Conservation (phyloP, 2,113 vertebrate species). For the Coryphaenoides rupestris region DNA sequence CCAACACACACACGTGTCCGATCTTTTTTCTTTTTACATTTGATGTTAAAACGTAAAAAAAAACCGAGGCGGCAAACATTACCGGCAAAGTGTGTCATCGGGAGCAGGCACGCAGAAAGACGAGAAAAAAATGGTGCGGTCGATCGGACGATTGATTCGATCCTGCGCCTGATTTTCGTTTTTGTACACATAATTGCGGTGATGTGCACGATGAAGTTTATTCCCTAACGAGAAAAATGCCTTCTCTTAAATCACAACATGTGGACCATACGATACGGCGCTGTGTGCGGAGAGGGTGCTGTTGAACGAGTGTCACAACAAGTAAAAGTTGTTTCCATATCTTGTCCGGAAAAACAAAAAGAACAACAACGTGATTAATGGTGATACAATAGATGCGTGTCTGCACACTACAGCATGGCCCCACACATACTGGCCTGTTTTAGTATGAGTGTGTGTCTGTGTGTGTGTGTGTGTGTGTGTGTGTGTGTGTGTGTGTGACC, state of each 20-base stretch:
- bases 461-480: too few species aligned
- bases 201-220: conserved; percentile 47
- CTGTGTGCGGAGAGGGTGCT: too few species aligned
- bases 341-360: conserved; percentile 22
- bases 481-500: not conserved
- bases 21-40: too few species aligned
- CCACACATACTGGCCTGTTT: too few species aligned
- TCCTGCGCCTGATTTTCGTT: conserved; percentile 45
- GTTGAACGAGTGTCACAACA: too few species aligned
- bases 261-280: conserved; percentile 22
- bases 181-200: conserved; percentile 39
- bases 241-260: conserved; percentile 42
- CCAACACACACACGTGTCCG: conserved; percentile 35
- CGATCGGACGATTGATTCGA: conserved; percentile 44
- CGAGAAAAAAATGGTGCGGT: too few species aligned
- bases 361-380: not conserved
- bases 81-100: conserved; percentile 25
- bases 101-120: conserved; percentile 45
- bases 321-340: too few species aligned
- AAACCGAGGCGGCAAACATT: conserved; percentile 53
- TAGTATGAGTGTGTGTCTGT: too few species aligned
- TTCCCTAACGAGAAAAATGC: conserved; percentile 48
- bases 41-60: conserved; percentile 55
- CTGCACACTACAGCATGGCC: not conserved
- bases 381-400: too few species aligned